These are phyloP conservation scores for Solen grandis DNA, from an alignment of 1,140 invertebrate species.

Conservation along the genomic window DNA sequence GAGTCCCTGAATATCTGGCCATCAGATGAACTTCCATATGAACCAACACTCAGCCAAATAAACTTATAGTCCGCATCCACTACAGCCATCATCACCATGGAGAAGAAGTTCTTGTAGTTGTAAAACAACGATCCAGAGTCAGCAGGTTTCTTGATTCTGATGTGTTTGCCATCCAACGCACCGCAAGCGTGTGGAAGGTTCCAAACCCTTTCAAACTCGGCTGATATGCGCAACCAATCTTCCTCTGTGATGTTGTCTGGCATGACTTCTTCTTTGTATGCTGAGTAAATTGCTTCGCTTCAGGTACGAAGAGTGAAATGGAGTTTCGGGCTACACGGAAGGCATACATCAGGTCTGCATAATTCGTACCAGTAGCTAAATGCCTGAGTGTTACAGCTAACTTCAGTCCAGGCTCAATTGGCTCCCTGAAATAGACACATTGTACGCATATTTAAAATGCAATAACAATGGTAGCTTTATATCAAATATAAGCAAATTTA, in stretches of 20 bases:
- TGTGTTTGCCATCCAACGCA: conserved; percentile 29
- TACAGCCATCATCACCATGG: conserved; percentile 28
- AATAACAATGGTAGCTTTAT: background rate
- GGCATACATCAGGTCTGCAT: conserved; percentile 15
- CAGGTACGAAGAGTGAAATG: conserved; percentile 2
- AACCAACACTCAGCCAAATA: background rate
- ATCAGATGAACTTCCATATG: conserved; percentile 1
- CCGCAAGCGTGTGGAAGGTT: conserved; percentile 28
- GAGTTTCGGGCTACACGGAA: conserved; percentile 21
- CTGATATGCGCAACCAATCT: conserved; percentile 12
- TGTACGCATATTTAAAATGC: conserved; percentile 1
- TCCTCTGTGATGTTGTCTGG: background rate
- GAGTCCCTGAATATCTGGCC: conserved; percentile 1
- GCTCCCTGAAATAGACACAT: conserved; percentile 20
- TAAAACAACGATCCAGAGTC: conserved; percentile 11
- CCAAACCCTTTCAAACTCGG: background rate
- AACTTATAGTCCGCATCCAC: too few relatives aligned
- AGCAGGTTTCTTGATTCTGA: background rate
- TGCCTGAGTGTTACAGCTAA: conserved; percentile 23
- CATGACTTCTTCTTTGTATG: conserved; percentile 32
- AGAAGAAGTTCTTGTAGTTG: conserved; percentile 35
- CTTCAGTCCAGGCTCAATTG: conserved; percentile 39
- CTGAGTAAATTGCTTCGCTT: conserved; percentile 21
- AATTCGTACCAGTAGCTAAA: conserved; percentile 15
- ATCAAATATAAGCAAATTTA: too few relatives aligned